phyloP scores from a whole-genome alignment of 2,797 vertebrate genomes.

The Loriculus beryllinus region DNA sequence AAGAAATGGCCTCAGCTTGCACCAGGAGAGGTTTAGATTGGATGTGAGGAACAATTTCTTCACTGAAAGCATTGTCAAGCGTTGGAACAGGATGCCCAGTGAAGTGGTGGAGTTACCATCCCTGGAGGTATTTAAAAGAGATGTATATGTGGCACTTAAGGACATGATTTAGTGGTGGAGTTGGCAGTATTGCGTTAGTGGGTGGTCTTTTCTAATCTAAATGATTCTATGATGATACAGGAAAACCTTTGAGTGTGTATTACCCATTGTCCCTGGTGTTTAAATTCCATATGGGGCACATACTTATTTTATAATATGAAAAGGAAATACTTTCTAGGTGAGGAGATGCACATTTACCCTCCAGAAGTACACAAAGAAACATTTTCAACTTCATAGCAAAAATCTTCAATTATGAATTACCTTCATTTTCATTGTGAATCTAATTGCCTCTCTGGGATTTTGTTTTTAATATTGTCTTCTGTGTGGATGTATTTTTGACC shows the following conservation, averaged over 20 bases:
- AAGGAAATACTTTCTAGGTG: not conserved
- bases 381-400: not conserved
- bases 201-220: not conserved
- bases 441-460: not conserved
- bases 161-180: not conserved
- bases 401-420: not conserved
- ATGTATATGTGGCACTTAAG: not conserved
- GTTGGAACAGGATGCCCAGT: not conserved
- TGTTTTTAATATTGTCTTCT: not conserved
- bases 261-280: not conserved
- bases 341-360: not conserved
- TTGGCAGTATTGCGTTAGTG: not conserved
- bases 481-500: not conserved
- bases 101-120: not conserved
- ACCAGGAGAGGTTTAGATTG: not conserved
- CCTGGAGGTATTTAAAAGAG: not conserved
- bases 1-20: not conserved
- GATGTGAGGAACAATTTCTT: not conserved
- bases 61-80: accelerated
- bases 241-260: not conserved
- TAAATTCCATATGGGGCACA: not conserved
- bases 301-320: not conserved
- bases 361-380: not conserved
- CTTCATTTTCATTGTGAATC: not conserved
- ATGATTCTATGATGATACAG: not conserved